phyloP scores from a whole-genome alignment of 2,888 invertebrate genomes.

The Oligia fasciuncula region DNA sequence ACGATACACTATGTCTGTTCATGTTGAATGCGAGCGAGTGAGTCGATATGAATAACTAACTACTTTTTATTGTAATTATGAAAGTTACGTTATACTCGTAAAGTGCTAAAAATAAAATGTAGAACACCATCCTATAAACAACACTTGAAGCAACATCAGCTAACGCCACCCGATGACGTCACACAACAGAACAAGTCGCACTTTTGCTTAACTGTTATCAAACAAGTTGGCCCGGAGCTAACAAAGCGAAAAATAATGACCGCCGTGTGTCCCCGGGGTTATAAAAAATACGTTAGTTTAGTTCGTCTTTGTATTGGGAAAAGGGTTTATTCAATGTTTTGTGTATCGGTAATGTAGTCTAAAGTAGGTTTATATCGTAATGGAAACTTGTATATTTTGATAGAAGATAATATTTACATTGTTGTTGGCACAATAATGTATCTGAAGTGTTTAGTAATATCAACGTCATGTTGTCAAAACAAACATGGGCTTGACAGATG shows the following conservation, averaged over 20 bases:
- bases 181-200: conserved; percentile 2
- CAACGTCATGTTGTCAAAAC: too few species aligned
- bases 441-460: too few species aligned
- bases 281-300: conserved; percentile 65
- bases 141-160: conserved; percentile 17
- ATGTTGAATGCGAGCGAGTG: too few species aligned
- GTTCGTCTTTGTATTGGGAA: conserved; percentile 55
- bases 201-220: conserved; percentile 48
- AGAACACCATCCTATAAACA: neutral
- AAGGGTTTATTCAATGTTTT: conserved; percentile 55
- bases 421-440: neutral
- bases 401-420: conserved; percentile 2
- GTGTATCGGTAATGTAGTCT: conserved; percentile 44
- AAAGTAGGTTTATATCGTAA: conserved; percentile 40
- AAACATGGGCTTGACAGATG: too few species aligned
- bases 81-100: neutral
- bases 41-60: neutral
- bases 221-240: conserved; percentile 53
- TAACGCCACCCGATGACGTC: conserved; percentile 15
- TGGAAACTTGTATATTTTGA: conserved; percentile 20
- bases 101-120: neutral
- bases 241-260: conserved; percentile 65
- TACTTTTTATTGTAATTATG: neutral
- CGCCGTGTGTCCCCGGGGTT: conserved; percentile 55
- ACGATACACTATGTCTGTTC: too few species aligned